These are phyloP conservation scores for Cephalopholis sonnerati DNA, from an alignment of 2,113 vertebrate genomes.

Conservation along the genomic window DNA sequence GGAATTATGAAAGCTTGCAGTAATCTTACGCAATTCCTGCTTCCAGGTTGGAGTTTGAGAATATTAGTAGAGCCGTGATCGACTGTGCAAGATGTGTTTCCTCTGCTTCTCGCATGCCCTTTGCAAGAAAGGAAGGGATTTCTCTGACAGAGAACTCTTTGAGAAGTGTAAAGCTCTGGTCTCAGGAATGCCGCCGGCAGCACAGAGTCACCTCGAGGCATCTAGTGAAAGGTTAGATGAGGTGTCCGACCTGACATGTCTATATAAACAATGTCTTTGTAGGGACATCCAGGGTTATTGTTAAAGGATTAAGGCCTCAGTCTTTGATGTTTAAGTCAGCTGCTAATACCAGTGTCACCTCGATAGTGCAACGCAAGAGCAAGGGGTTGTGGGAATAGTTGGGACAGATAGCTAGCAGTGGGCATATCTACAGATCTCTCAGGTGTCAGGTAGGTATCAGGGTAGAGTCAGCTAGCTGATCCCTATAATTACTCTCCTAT, in stretches of 20 bases:
- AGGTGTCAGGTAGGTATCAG: conserved; percentile 54
- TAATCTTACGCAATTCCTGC: not conserved
- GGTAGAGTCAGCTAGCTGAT: conserved; percentile 42
- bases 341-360: conserved; percentile 81
- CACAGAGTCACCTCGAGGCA: conserved; percentile 76
- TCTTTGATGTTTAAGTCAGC: conserved; percentile 87
- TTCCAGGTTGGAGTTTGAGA: conserved; percentile 20
- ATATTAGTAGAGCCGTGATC: not conserved
- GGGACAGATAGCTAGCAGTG: conserved; percentile 41
- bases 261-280: conserved; percentile 86
- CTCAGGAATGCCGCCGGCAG: conserved; percentile 84
- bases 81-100: not conserved
- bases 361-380: conserved; percentile 57
- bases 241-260: conserved; percentile 87
- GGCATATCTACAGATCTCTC: conserved; percentile 43
- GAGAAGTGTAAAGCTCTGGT: conserved; percentile 54
- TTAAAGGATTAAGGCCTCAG: conserved; percentile 81
- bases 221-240: conserved; percentile 83
- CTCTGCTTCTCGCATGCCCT: conserved; percentile 29
- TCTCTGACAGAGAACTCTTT: conserved; percentile 45
- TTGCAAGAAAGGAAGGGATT: conserved; percentile 26
- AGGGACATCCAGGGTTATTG: conserved; percentile 80
- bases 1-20: conserved; percentile 23
- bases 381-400: conserved; percentile 73
- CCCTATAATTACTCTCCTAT: conserved; percentile 65